Base-by-base conservation (phyloP, 2,113 vertebrate genomes). In the Pimephales promelas region DNA sequence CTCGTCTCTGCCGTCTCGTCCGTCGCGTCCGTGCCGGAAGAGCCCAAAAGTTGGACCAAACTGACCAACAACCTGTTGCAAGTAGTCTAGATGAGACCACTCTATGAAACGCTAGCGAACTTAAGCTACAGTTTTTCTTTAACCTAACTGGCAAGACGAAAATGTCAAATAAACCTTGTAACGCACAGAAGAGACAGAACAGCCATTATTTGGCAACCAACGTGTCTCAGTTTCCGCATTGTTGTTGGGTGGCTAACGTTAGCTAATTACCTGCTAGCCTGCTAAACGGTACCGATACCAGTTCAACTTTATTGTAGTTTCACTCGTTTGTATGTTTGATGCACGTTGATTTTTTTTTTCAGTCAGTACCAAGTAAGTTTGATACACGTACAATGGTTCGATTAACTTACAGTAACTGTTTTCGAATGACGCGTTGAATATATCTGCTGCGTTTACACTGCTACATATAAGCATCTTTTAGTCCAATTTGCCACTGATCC, bases 181-280 rank as follows among this genome's bases (percentile, higher is more conserved):
- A 64, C 31, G 62, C 10, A 36, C 22, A 14, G 47, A 81, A 68
- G 57, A 57, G 8, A 26, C 8, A 20, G 56, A 79, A 52, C 40
- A 34, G 40, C 5, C 43, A 52, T 11, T 66, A 11, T 31, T 43
- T 26, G 52, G 56, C 24, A 71, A 79, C 73, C 73, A 84, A 78
- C 86, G 86, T 82, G 86, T 71, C 79, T 82, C 78, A 31, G 64
- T 87, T 87, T 87, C 86, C 86, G 86, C 86, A 82, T 87, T 77
- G 83, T 84, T 87, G 82, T 76, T 68, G 72, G 86, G 40, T 79
- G 57, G 68, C 61, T 81, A 28, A 28, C 2, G 28, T 28, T 28
- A 66, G 78, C 78, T 47, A 56, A 70, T 81, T 56, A 71, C 28
- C 31, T 81, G 62, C 47, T 81, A 70, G 47, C 64, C 22, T 54